Evolutionary conservation across 2,888 invertebrate species (phyloP).

Genomic region (Oscheius sp.): DNA sequence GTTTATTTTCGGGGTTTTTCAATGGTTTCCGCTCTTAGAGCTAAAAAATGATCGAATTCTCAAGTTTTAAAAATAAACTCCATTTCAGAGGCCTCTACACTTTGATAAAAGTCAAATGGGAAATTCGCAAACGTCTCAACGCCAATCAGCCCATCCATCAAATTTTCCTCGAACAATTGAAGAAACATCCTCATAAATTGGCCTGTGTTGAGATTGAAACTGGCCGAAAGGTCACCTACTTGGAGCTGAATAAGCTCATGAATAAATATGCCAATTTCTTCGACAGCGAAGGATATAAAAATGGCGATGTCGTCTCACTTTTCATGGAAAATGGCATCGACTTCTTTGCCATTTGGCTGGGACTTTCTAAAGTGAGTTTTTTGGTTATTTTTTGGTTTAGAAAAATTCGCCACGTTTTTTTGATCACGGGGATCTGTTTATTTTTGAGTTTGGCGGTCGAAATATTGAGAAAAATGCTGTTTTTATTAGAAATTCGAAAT

Average conservation of each 20-base stretch:
- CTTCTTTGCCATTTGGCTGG: slow-evolving; percentile 91
- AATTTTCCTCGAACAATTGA: slow-evolving; percentile 65
- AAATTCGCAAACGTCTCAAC: slow-evolving; percentile 55
- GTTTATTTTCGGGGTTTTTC: not conserved
- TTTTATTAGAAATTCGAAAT: not conserved
- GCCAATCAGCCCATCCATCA: slow-evolving; percentile 65
- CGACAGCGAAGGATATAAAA: slow-evolving; percentile 56
- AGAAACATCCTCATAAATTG: slow-evolving; percentile 49
- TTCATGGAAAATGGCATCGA: slow-evolving; percentile 92
- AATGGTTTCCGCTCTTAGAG: too few relatives aligned
- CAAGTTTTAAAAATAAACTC: not conserved
- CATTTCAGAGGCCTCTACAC: slow-evolving; percentile 60
- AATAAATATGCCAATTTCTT: slow-evolving; percentile 71
- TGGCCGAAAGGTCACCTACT: slow-evolving; percentile 63
- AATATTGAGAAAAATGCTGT: not conserved
- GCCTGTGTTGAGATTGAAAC: slow-evolving; percentile 62
- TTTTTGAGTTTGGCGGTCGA: too few relatives aligned
- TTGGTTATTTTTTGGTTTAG: too few relatives aligned
- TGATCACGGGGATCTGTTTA: too few relatives aligned
- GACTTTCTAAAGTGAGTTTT: slow-evolving; percentile 82
- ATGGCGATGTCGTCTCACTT: slow-evolving; percentile 88
- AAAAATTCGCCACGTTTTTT: too few relatives aligned
- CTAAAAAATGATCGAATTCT: too few relatives aligned
- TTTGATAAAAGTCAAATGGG: slow-evolving; percentile 58
- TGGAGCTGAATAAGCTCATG: slow-evolving; percentile 62